Percentiles rank a stretch among this genome's conserved stretches.
Conservation (phyloP, 2,113 vertebrate species). For the Cathartes aura region DNA sequence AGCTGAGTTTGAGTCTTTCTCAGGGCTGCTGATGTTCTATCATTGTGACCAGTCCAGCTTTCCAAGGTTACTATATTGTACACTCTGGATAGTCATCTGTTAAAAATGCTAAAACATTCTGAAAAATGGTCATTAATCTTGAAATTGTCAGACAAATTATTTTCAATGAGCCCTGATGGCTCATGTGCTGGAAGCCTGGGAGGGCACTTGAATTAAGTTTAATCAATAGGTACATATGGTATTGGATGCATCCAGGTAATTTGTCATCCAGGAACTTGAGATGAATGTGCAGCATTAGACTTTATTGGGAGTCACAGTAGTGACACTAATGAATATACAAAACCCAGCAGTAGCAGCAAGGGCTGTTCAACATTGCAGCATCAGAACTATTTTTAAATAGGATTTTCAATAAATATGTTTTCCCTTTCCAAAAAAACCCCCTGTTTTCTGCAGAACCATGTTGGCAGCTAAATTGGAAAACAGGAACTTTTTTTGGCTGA, state of each 20-base stretch:
- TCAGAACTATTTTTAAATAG: neutral
- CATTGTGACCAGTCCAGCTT: conserved; percentile 34
- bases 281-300: conserved; percentile 48
- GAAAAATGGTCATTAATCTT: conserved; percentile 79
- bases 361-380: neutral
- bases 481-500: neutral
- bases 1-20: neutral
- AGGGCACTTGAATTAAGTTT: conserved; percentile 76
- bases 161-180: conserved; percentile 75
- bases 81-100: conserved; percentile 12
- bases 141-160: conserved; percentile 81
- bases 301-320: conserved; percentile 22
- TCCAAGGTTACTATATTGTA: conserved; percentile 71
- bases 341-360: neutral
- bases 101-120: conserved; percentile 77
- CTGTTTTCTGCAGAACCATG: neutral
- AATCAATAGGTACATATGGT: conserved; percentile 80
- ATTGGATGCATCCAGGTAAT: conserved; percentile 70
- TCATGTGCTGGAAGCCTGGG: conserved; percentile 52
- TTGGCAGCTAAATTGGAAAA: neutral
- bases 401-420: neutral
- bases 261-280: conserved; percentile 75
- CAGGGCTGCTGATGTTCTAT: conserved; percentile 1
- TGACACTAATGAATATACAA: conserved; percentile 49
- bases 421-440: neutral